Evolutionary conservation across 2,113 vertebrate species (phyloP).

Genomic region (Rhea americana): DNA sequence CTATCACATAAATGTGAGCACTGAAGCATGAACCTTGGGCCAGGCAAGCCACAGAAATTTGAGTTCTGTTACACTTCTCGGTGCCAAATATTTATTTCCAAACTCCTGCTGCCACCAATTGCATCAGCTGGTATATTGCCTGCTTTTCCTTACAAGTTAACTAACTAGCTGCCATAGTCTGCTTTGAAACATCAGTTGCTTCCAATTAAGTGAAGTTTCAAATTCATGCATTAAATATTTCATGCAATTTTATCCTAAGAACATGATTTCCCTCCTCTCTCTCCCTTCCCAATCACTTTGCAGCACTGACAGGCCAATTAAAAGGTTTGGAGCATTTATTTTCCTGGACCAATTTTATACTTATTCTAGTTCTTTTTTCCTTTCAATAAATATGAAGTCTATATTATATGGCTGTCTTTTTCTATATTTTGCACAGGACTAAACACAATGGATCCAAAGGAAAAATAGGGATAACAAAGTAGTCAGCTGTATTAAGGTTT

Average conservation of each 20-base stretch:
- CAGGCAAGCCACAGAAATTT: conserved; percentile 40
- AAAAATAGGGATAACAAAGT: not conserved
- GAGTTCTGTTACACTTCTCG: conserved; percentile 17
- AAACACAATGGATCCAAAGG: not conserved
- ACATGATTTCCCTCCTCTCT: not conserved
- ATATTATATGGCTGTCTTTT: not conserved
- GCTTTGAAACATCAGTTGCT: not conserved
- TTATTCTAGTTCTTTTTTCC: not conserved
- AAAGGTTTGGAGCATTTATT: not conserved
- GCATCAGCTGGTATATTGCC: conserved; percentile 23
- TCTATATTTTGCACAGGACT: conserved; percentile 17
- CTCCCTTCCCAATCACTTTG: not conserved
- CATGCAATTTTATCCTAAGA: not conserved
- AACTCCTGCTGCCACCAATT: conserved; percentile 57
- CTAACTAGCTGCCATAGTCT: not conserved
- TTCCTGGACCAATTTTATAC: not conserved
- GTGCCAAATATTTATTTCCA: conserved; percentile 64
- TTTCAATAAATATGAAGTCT: not conserved
- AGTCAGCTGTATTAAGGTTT: not conserved
- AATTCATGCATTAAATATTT: not conserved
- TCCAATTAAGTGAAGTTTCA: not conserved
- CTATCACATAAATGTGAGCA: conserved; percentile 9
- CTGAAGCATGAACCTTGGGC: conserved; percentile 2
- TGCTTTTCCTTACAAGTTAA: conserved; percentile 37
- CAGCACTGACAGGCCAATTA: not conserved